Evolutionary conservation across 2,888 invertebrate species (phyloP).

Genomic region (Diabrotica balteata): DNA sequence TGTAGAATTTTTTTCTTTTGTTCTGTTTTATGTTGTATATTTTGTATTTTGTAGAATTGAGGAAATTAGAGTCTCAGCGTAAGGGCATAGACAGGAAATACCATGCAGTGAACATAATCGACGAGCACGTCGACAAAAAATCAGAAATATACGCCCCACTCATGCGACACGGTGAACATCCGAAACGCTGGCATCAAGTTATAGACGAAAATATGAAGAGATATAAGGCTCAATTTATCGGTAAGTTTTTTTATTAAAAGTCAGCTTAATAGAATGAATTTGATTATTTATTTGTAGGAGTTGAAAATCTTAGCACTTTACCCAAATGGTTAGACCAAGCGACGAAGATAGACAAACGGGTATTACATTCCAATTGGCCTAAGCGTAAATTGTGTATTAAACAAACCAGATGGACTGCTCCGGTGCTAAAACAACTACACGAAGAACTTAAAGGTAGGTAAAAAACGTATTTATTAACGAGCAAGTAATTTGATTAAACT

Average conservation of each 20-base stretch:
- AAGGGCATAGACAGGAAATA: slow-evolving; percentile 57
- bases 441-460: slow-evolving; percentile 65
- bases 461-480: no score
- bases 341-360: slow-evolving; percentile 58
- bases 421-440: slow-evolving; percentile 67
- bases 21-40: no score
- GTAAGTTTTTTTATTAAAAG: slow-evolving; percentile 37
- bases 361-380: slow-evolving; percentile 54
- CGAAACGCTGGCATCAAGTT: slow-evolving; percentile 66
- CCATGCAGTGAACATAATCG: slow-evolving; percentile 59
- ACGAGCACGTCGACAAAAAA: slow-evolving; percentile 65
- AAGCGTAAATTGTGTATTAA: slow-evolving; percentile 64
- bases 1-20: neutral
- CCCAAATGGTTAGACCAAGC: slow-evolving; percentile 63
- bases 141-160: slow-evolving; percentile 72
- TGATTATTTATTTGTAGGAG: slow-evolving; percentile 57
- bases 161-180: slow-evolving; percentile 71
- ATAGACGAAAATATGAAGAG: slow-evolving; percentile 56
- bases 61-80: slow-evolving; percentile 62
- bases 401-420: slow-evolving; percentile 72
- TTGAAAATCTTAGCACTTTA: slow-evolving; percentile 60
- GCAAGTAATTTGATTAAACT: no score
- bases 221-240: slow-evolving; percentile 54
- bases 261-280: no score
- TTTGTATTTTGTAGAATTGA: slow-evolving; percentile 57